Evolutionary conservation across 2,113 vertebrate genomes (phyloP).

Genomic region (Podarcis raffonei): DNA sequence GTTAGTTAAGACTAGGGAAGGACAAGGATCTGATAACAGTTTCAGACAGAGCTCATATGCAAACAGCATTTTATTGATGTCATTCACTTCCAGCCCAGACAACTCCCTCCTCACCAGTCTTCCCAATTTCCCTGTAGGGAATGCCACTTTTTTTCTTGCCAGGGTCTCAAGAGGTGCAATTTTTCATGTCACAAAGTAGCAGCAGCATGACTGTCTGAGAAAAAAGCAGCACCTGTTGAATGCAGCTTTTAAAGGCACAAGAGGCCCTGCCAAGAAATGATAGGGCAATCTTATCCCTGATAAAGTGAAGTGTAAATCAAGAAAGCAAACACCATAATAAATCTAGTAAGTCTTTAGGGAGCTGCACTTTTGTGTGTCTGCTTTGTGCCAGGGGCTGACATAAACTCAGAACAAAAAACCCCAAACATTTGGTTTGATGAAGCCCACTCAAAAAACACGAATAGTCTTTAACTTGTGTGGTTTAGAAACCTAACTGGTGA

Average conservation of each 20-base stretch:
- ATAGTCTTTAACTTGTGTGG: not conserved
- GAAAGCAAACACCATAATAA: not conserved
- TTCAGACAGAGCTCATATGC: not conserved
- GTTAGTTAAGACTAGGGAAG: not conserved
- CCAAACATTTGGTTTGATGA: not conserved
- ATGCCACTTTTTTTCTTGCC: not conserved
- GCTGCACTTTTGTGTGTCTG: not conserved
- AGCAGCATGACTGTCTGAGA: not conserved
- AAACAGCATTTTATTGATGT: not conserved
- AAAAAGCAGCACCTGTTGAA: not conserved
- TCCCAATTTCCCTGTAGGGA: not conserved
- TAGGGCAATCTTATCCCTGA: not conserved
- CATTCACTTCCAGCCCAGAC: not conserved
- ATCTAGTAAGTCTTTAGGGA: too few species aligned
- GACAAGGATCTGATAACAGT: not conserved
- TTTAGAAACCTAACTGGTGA: not conserved
- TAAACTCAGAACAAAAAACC: not conserved
- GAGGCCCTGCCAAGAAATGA: not conserved
- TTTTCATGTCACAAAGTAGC: not conserved
- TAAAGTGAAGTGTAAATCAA: not conserved
- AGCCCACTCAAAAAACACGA: not conserved
- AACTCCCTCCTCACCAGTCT: not conserved
- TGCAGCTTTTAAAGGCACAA: not conserved
- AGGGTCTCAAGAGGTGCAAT: not conserved
- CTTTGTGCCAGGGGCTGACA: not conserved